These are phyloP conservation scores for Parnassius orleans DNA, from an alignment of 2,888 invertebrate genomes.

Conservation along the genomic window DNA sequence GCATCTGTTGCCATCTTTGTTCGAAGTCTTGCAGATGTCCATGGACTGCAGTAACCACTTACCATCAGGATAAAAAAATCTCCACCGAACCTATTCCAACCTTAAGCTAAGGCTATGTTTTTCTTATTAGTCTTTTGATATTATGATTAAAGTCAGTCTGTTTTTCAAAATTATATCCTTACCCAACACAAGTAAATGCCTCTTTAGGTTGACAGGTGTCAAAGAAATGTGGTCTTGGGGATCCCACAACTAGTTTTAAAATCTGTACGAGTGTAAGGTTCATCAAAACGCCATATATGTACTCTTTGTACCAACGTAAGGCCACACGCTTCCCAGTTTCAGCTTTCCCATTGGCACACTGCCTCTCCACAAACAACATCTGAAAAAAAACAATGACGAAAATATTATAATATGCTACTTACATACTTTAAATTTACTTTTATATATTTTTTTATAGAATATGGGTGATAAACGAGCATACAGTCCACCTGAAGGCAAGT, in stretches of 20 bases:
- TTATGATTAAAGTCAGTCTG: too few species aligned
- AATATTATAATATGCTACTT: not conserved
- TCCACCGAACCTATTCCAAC: too few species aligned
- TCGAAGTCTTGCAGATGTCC: too few species aligned
- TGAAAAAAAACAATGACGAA: slow-evolving; percentile 51
- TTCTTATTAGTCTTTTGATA: too few species aligned
- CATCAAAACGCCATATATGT: slow-evolving; percentile 80
- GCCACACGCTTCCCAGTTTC: slow-evolving; percentile 53
- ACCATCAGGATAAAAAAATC: too few species aligned
- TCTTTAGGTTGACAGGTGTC: slow-evolving; percentile 86
- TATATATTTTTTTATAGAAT: too few species aligned
- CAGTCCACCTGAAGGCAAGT: too few species aligned
- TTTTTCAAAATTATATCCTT: slow-evolving; percentile 25
- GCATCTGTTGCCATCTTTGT: too few species aligned
- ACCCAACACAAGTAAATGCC: slow-evolving; percentile 80
- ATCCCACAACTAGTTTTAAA: slow-evolving; percentile 83
- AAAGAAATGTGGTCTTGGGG: slow-evolving; percentile 89
- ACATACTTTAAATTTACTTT: too few species aligned
- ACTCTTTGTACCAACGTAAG: slow-evolving; percentile 82
- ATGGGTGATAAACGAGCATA: too few species aligned
- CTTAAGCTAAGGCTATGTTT: too few species aligned
- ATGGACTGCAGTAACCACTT: too few species aligned
- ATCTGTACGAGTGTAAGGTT: slow-evolving; percentile 81
- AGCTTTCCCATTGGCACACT: slow-evolving; percentile 40
- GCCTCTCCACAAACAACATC: slow-evolving; percentile 61